Evolutionary conservation across 2,888 invertebrate genomes (phyloP), one percentile per base, ranked within the genome.

Genomic region (Vanessa cardui): DNA sequence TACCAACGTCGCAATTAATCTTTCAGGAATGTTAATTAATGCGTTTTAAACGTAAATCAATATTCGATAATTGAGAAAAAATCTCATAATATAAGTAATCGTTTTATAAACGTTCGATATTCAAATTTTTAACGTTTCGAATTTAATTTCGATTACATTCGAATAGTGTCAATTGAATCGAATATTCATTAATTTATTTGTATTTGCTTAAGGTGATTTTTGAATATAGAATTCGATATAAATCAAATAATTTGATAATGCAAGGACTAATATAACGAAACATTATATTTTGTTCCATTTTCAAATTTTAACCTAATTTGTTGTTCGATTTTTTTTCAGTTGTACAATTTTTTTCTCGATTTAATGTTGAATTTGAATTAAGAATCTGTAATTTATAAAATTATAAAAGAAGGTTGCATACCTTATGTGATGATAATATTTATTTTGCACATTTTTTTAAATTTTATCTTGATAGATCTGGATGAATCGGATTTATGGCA

Each of bases 401-500:
- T 39, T 39, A 4, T 39, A 12, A 39, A 39, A 39, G 39, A 39
- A 39, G 26, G 52, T 26, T 52, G 16, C 16, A 52, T 12, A 6
- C 21, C 7, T 39, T 33, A n/a, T 1, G 5, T 33, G 18, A 18
- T n/a, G 39, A 33, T 39, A 31, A 54, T 61, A 61, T 54, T 54
- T 59, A 33, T n/a, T 65, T 65, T 45, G 52, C 46, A 12, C 12
- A 12, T 50, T 46, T 61, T 59, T 59, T 18, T 39, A 9, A 46
- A 61, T 61, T 66, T 66, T 47, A 64, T 61, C 59, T 54, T 47
- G 63, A 64, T 44, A 47, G 18, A 68, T 72, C 61, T 69, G 71
- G 66, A 74, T 69, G 70, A 71, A 54, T 64, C 18, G 59, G 46
- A 72, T 74, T 74, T 70, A 70, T 68, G 70, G 69, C 71, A 66